Evolutionary conservation across 2,797 vertebrate genomes (phyloP), one percentile per base, ranked within the genome.

Genomic region (Chelonia mydas): DNA sequence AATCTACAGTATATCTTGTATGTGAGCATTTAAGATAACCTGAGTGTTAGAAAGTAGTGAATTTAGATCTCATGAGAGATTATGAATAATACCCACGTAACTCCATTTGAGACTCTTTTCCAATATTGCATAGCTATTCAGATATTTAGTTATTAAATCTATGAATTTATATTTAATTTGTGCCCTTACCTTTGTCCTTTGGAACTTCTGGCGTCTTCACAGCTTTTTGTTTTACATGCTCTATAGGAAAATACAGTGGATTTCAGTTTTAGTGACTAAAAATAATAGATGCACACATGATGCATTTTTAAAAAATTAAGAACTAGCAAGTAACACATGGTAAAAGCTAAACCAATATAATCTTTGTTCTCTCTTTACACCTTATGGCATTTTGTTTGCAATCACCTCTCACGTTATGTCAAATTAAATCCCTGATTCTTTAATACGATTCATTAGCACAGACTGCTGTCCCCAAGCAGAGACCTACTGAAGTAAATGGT

Each of bases 141-240:
- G 41, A 80, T 83, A 83, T 31, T 90, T 82, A 74, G 33, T n/a
- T 93, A 81, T 50, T 84, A 57, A 49, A 80, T 84, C 88, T 94
- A 33, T 74, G 83, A 5, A 47, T 61, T 83, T 82, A 54, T 45
- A 5, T 74, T 65, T 72, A 84, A 61, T 9, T 84, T 59, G 27
- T n/a, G 28, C 8, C 57, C 77, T 96, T 97, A 98, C 98, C 97
- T 97, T 97, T 98, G 85, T 96, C 96, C 86, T 94, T 98, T 83
- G 82, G 76, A 7, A 23, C 92, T 45, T 86, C 93, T 93, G 94
- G 83, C 90, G 95, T 84, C 89, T 96, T 98, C 23, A 87, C 89
- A 92, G 95, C 95, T 93, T 97, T 98, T 81, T 37, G 95, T 90
- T 98, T 98, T 28, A 31, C 21, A 78, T 80, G 27, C 49, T 97